Base-by-base conservation (phyloP, 2,113 vertebrate genomes). In the Vidua macroura region DNA sequence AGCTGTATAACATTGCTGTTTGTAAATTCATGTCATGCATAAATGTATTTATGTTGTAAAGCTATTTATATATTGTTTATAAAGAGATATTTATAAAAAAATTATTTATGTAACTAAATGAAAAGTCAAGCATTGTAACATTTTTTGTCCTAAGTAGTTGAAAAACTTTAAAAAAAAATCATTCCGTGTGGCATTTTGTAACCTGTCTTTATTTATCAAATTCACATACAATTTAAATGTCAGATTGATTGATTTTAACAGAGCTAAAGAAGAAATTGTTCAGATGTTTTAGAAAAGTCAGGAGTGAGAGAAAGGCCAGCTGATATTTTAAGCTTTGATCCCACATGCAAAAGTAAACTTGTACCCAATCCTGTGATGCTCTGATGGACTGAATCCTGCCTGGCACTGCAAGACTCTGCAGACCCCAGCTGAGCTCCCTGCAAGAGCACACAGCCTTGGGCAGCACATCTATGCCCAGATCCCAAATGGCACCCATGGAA, bases 41-140 rank as follows among this genome's bases (percentile, higher is more conserved):
- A 97, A 98, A 98, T 98, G 98, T 98, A 98, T 98, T 98, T 98
- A 98, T 98, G 98, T 98, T 98, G 98, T 98, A 98, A 98, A 98
- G 98, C 98, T 98, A 98, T 98, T 98, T 98, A 98, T 98, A 98
- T 98, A 98, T 98, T 98, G 98, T 98, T 98, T 98, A 98, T 98
- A 98, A 98, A 98, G 98, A 98, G 98, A 98, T 98, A 98, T 98
- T 98, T 98, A 97, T 97, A 97, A 98, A 98, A 96, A 97, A 97
- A 98, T 98, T 98, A 98, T 98, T 98, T 98, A 98, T 98, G 98
- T 98, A 98, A 98, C 97, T 97, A 98, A 98, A 98, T 92, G 98
- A 98, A 97, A 97, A 96, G 96, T 97, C 96, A 96, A 98, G 97
- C 97, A 97, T 97, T 98, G 98, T 98, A 97, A 98, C 95, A 66